Conservation (phyloP, 2,797 vertebrate species). For the Xenops minutus region DNA sequence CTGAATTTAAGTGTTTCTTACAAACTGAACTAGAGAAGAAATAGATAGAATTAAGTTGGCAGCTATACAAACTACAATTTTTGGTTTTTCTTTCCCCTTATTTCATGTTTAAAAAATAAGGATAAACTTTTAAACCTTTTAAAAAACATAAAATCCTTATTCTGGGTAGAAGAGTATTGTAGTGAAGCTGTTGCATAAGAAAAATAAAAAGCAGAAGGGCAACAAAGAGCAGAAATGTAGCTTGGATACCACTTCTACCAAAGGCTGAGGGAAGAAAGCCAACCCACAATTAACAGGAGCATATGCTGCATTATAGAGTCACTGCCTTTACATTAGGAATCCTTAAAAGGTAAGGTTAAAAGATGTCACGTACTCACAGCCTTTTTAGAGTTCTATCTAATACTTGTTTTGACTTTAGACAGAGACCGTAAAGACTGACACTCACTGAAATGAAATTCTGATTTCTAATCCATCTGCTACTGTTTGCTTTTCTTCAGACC, state of each 20-base stretch:
- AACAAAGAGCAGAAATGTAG: neutral
- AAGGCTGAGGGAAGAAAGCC: neutral
- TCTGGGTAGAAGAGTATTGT: neutral
- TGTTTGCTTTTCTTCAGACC: neutral
- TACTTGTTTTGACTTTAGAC: neutral
- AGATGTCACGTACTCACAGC: neutral
- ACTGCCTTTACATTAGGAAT: neutral
- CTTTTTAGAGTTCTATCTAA: neutral
- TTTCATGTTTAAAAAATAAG: neutral
- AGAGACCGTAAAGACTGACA: neutral
- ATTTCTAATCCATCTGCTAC: neutral
- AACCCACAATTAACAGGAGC: neutral
- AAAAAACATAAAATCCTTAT: neutral
- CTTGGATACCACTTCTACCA: neutral
- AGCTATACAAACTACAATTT: neutral
- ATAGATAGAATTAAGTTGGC: neutral
- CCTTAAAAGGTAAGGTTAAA: neutral
- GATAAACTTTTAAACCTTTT: neutral
- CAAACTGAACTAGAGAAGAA: neutral
- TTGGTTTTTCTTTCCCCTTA: neutral
- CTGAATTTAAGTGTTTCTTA: neutral
- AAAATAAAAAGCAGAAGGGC: neutral
- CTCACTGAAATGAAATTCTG: neutral
- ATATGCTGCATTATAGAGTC: neutral
- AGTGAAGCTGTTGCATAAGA: neutral